phyloP scores from a whole-genome alignment of 2,113 vertebrate genomes.

The Physeter macrocephalus region DNA sequence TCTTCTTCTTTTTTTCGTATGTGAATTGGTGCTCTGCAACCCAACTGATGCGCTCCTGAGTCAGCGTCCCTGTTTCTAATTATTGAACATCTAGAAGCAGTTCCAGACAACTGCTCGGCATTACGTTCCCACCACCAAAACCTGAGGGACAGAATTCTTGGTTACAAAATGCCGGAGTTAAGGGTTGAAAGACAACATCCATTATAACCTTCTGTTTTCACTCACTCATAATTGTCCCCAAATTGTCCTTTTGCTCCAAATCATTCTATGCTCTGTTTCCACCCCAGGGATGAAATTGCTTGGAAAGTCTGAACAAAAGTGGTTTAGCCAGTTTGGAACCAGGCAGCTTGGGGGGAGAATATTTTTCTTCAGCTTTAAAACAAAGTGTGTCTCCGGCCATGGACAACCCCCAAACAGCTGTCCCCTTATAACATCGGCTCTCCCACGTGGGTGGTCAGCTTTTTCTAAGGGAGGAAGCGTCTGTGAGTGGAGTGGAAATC shows the following conservation, averaged over 20 bases:
- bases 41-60: neutral
- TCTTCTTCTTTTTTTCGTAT: neutral
- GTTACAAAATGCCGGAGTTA: slow-evolving; percentile 28
- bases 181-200: slow-evolving; percentile 51
- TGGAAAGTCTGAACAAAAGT: slow-evolving; percentile 55
- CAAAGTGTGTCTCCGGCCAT: neutral
- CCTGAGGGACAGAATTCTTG: slow-evolving; percentile 43
- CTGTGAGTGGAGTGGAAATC: neutral
- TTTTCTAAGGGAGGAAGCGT: neutral
- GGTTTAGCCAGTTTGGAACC: slow-evolving; percentile 39
- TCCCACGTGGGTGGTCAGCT: slow-evolving; percentile 13
- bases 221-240: slow-evolving; percentile 62
- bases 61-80: slow-evolving; percentile 55
- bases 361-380: slow-evolving; percentile 4
- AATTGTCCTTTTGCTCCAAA: slow-evolving; percentile 62
- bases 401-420: neutral
- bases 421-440: neutral
- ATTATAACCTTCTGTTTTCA: slow-evolving; percentile 66
- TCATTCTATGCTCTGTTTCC: slow-evolving; percentile 45
- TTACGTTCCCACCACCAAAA: slow-evolving; percentile 44
- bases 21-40: neutral
- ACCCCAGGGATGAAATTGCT: slow-evolving; percentile 53
- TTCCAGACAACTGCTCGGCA: slow-evolving; percentile 43
- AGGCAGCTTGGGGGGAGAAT: neutral
- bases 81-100: slow-evolving; percentile 33